Base-by-base conservation (phyloP, 2,797 vertebrate genomes). In the Silurus lanzhouensis region DNA sequence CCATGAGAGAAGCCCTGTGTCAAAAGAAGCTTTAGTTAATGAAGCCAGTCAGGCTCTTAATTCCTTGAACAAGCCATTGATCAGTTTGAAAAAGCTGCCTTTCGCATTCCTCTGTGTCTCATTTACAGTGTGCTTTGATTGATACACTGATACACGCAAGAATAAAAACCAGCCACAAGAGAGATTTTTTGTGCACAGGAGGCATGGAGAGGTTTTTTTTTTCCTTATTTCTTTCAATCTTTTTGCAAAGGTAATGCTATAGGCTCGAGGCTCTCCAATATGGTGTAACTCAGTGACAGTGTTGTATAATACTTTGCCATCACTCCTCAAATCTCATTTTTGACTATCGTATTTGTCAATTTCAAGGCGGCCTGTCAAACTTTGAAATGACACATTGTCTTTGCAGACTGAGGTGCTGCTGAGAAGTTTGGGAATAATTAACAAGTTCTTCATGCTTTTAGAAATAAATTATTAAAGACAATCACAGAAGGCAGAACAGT, bases 41-140 rank as follows among this genome's bases (percentile, higher is more conserved):
- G 93, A 95, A 90, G 91, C 89, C 66, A 89, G 84, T 89, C 90
- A 92, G 92, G 86, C 89, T 88, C 91, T 92, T 94, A 95, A 95
- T 94, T 95, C 94, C 93, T 91, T 20, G 88, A 93, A 95, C 93
- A 94, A 93, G 91, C 89, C 90, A 91, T 93, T 87, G 93, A 95
- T 95, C 89, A 95, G 94, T 95, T 93, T 92, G 89, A 89, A 93
- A 92, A 92, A 93, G 89, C 90, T 92, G 90, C 38, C 85, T 90
- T 90, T 89, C 87, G 90, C 91, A 88, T 94, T 89, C 94, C 93
- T 93, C 93, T 92, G 94, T 93, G 94, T 94, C 94, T 95, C 92
- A 94, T 95, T 95, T 95, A 94, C 90, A 92, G 89, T 90, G 88
- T 6, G 81, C 92, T 95, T 94, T 93, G 93, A 95, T 93, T 94